Percentiles rank a stretch among this genome's conserved stretches.
Evolutionary conservation across 1,140 invertebrate species (phyloP).

Genomic region (Ips typographus): DNA sequence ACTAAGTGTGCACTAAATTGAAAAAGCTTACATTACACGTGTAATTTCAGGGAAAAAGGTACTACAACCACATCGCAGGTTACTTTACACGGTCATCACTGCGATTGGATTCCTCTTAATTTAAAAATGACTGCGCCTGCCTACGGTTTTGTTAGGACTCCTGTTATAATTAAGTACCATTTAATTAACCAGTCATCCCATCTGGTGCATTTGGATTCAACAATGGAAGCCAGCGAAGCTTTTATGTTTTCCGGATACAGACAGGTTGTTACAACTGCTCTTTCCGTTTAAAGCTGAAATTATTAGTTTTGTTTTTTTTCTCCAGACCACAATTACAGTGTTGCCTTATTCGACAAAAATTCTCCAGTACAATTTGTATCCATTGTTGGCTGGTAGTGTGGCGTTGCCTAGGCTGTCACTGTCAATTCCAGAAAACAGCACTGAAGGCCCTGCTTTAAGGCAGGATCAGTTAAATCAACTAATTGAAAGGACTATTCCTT

Average conservation of each 20-base stretch:
- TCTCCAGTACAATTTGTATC: slow-evolving; percentile 72
- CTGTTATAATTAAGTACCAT: slow-evolving; percentile 68
- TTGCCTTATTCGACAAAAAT: slow-evolving; percentile 63
- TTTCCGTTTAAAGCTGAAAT: neutral
- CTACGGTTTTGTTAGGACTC: slow-evolving; percentile 70
- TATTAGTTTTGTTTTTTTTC: slow-evolving; percentile 39
- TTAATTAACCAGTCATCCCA: slow-evolving; percentile 71
- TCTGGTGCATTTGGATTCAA: slow-evolving; percentile 71
- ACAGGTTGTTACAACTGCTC: slow-evolving; percentile 58
- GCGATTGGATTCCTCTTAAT: slow-evolving; percentile 69
- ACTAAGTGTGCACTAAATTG: slow-evolving; percentile 20
- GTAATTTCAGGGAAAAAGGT: slow-evolving; percentile 39
- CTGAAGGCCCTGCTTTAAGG: slow-evolving; percentile 54
- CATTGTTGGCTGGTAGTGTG: slow-evolving; percentile 69
- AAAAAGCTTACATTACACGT: neutral
- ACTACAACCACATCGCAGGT: slow-evolving; percentile 54
- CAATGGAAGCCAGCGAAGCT: slow-evolving; percentile 78
- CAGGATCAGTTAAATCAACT: slow-evolving; percentile 50
- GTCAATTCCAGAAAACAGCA: slow-evolving; percentile 55
- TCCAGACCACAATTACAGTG: slow-evolving; percentile 63
- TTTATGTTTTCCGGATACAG: slow-evolving; percentile 92
- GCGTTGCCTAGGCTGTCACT: slow-evolving; percentile 67
- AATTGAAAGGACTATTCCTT: slow-evolving; percentile 58
- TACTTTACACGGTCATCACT: slow-evolving; percentile 59
- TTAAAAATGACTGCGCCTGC: slow-evolving; percentile 73